Base-by-base conservation (phyloP, 2,797 vertebrate species). In the Gallinago stenura region DNA sequence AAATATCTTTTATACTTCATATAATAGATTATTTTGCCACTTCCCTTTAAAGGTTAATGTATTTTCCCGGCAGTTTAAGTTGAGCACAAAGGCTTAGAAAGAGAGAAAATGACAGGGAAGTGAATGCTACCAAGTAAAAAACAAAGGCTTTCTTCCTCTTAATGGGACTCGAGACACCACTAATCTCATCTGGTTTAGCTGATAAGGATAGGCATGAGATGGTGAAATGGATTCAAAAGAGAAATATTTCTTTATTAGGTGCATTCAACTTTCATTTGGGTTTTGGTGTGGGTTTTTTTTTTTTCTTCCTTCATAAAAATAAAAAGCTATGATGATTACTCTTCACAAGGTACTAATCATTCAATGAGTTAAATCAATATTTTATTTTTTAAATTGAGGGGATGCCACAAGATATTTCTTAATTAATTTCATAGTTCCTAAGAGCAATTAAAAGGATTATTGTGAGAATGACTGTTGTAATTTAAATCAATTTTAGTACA, bases 351-450 rank as follows among this genome's bases (percentile, higher is more conserved):
- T 85, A 78, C n/a, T 57, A 90, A 92, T 78, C 39, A 69, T 93
- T 96, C 71, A 92, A 54, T 83, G 80, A 94, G 37, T 77, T 94
- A 94, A 95, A 96, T 70, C 83, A 95, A 96, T 97, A 97, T 96
- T 95, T 96, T 96, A 93, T 90, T 94, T 94, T 96, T 96, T 90
- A 82, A 96, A 97, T 92, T 95, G 89, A 95, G 50, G n/a, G 33
- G 66, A 83, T 73, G 75, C 14, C 89, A 93, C 37, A 66, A 92
- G 77, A 75, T 95, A 92, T 92, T 95, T 95, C 87, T 95, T 97
- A 97, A 97, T 97, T 97, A 96, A 97, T 96, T 96, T 95, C 33
- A 20, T 83, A 95, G 95, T 94, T 94, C 95, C 93, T 90, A 76
- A 66, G 92, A 96, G 93, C 91, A 97, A 97, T 96, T 96, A 96